phyloP scores from a whole-genome alignment of 2,113 vertebrate species.

The Mobula hypostoma region DNA sequence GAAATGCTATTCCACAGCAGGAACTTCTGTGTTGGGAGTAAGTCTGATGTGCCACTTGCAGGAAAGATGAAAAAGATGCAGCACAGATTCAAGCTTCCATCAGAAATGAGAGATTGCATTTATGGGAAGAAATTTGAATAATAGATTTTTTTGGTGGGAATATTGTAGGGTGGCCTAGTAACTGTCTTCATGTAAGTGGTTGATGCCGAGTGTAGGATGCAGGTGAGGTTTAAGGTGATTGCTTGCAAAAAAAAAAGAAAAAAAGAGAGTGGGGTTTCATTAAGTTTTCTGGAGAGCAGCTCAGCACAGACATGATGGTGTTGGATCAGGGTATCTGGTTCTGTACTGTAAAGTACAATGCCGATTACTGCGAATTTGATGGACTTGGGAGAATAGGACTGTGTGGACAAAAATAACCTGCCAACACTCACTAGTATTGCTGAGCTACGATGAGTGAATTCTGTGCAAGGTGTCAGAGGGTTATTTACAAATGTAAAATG shows the following conservation, averaged over 20 bases:
- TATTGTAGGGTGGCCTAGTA: too few relatives aligned
- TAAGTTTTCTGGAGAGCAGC: neutral
- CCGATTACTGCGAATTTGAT: neutral
- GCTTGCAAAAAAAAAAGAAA: neutral
- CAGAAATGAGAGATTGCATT: neutral
- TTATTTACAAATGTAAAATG: neutral
- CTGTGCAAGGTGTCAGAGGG: neutral
- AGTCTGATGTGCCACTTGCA: neutral
- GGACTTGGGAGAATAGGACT: neutral
- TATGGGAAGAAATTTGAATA: neutral
- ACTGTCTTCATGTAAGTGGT: neutral
- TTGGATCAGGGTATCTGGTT: neutral
- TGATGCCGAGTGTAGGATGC: neutral
- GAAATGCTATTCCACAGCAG: neutral
- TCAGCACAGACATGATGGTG: neutral
- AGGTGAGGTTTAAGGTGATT: neutral
- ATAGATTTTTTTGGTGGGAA: neutral
- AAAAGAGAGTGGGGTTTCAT: neutral
- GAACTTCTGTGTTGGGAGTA: neutral
- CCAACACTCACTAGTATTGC: neutral
- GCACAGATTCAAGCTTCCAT: neutral
- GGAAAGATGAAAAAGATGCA: neutral
- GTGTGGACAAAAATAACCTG: neutral
- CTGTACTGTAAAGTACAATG: neutral
- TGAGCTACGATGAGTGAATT: neutral